Evolutionary conservation across 1,140 invertebrate species (phyloP).

Genomic region (Caenorhabditis elegans): WBcel235 BX284603.4:9945501-9946000

Average conservation of each 20-base stretch:
- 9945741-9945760: no score
- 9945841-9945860: neutral
- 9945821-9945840: neutral
- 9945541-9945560: neutral
- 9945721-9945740: no score
- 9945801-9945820: neutral
- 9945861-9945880: neutral
- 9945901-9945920: neutral
- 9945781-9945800: neutral
- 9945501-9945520: no score
- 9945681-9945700: no score
- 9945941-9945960: neutral
- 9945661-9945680: neutral
- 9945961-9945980: neutral
- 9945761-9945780: no score
- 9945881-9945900: neutral
- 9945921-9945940: neutral
- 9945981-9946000: slow-evolving; percentile 1
- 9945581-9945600: no score
- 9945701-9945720: no score
- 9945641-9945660: neutral
- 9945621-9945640: neutral
- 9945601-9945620: neutral
- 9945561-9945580: neutral
- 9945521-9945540: neutral